A percentile compares a stretch with the other conserved stretches of the same genome.
These are phyloP conservation scores for Acyrthosiphon pisum DNA, from an alignment of 1,140 invertebrate genomes.

Conservation along the genomic window DNA sequence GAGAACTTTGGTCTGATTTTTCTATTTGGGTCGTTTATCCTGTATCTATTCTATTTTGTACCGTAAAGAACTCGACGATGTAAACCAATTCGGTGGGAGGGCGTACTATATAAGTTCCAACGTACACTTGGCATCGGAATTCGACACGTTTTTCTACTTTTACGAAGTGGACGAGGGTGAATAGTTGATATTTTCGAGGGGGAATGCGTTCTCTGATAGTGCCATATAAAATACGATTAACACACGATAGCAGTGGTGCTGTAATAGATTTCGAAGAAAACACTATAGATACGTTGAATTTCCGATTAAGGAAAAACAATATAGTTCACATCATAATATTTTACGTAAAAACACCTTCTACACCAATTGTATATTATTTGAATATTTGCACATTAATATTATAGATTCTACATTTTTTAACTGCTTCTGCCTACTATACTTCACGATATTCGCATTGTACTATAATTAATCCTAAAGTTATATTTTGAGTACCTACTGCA, in stretches of 20 bases:
- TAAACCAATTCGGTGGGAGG: not conserved
- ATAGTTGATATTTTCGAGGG: not conserved
- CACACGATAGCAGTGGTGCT: too few species aligned
- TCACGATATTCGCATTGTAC: too few species aligned
- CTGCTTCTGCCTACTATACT: too few species aligned
- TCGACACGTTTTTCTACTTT: slow-evolving; percentile 54
- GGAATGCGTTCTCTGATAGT: not conserved
- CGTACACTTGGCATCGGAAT: slow-evolving; percentile 14
- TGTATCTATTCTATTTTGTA: not conserved
- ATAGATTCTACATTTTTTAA: too few species aligned
- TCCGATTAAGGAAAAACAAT: not conserved
- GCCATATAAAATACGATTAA: not conserved
- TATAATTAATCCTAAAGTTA: too few species aligned
- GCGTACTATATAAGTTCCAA: not conserved
- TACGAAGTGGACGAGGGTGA: not conserved
- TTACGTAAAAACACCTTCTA: not conserved
- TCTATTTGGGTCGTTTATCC: slow-evolving; percentile 20
- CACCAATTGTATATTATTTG: not conserved
- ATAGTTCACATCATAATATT: not conserved
- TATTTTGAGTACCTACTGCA: too few species aligned
- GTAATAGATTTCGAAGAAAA: not conserved
- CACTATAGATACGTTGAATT: too few species aligned
- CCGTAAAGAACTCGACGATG: not conserved
- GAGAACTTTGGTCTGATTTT: not conserved
- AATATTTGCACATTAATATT: not conserved